Evolutionary conservation across 2,888 invertebrate genomes (phyloP), one percentile per base, ranked within the genome.

Genomic region (Lithodes maja): DNA sequence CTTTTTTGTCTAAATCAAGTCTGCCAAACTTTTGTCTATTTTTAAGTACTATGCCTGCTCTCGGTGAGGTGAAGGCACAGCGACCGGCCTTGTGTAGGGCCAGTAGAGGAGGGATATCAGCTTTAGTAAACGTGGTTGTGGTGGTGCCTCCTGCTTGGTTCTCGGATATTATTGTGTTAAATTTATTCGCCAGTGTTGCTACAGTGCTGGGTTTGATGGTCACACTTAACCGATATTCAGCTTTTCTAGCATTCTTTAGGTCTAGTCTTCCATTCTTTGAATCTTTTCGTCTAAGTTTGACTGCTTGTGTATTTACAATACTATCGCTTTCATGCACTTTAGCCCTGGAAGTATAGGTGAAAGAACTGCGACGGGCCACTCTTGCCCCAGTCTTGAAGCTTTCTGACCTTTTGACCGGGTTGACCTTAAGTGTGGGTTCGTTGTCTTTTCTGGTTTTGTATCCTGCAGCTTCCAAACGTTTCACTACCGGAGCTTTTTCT

Each of bases 131-230:
- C n/a, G 89, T 82, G 50, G 87, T 49, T 17, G 86, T 81, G 3
- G 84, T 69, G 53, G 86, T 82, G 5, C 53, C 80, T 3, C 83
- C 90, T 52, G 83, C 81, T 69, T 90, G 90, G 83, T 91, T 91
- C 77, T 91, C 89, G 2, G 89, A 89, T 5, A 90, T 91, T 15
- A 91, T 89, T n/a, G 91, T 88, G 82, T 91, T 91, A 52, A 90
- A 91, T 53, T 90, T 91, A 55, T 90, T 89, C 0, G 91, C 83
- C 50, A 91, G 85, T 5, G 85, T 87, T 9, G 90, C 91, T 3
- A 91, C 91, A 2, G 87, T 91, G 54, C 89, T 90, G 0, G 91
- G 91, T 54, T 90, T 85, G 71, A 91, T 89, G 54, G 90, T 91
- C 15, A 91, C 89, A 52, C 91, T 91, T 53, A 91, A 78, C 3